Conservation (phyloP, 2,113 vertebrate genomes). For the Gopherus evgoodei region DNA sequence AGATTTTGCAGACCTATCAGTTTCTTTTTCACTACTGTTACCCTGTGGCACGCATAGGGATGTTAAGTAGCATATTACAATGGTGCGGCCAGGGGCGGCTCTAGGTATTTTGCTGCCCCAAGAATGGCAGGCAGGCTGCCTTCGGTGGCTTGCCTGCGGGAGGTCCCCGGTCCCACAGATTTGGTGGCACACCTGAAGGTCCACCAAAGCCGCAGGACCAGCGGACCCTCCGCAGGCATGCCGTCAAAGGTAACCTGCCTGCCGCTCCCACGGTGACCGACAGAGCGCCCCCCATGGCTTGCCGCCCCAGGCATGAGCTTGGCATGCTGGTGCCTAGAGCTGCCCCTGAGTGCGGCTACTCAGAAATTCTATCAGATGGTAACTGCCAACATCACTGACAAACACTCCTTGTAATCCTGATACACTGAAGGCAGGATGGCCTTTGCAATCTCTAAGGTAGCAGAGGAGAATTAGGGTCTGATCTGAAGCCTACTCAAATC, state of each 20-base stretch:
- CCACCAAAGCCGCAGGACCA: no score
- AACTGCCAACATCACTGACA: neutral
- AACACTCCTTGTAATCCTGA: neutral
- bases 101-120: no score
- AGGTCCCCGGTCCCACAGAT: no score
- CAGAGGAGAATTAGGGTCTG: neutral
- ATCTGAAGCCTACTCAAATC: neutral
- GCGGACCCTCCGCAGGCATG: no score
- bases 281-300: no score
- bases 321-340: no score
- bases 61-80: neutral
- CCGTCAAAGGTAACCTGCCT: no score
- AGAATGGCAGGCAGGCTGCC: no score
- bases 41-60: neutral
- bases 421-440: neutral
- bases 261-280: no score
- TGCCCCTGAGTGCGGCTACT: neutral
- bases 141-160: no score
- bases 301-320: no score
- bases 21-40: neutral
- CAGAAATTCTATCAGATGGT: neutral
- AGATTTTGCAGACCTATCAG: conserved; percentile 20
- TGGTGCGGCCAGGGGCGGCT: neutral
- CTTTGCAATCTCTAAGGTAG: neutral
- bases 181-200: no score